Evolutionary conservation across 2,113 vertebrate genomes (phyloP), one percentile per base, ranked within the genome.

Genomic region (Notechis scutatus): DNA sequence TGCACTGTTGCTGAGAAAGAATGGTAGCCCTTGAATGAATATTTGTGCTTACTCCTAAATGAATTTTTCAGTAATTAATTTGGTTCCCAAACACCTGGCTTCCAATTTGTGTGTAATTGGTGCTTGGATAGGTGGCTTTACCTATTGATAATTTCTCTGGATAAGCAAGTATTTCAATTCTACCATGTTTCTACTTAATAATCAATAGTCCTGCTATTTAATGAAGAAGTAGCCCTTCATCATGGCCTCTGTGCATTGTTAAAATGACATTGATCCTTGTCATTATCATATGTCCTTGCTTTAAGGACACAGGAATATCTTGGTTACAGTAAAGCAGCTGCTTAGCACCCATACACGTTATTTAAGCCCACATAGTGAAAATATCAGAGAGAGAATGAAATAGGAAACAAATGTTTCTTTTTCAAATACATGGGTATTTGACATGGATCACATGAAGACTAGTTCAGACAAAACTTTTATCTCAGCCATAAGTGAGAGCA

Each of bases 251-350:
- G 97, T 97, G 94, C 95, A 94, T 94, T 97, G 96, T 98, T 98
- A 97, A 97, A 98, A 97, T 96, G 97, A 96, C 96, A 97, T 97
- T 97, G 98, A 98, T 98, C 91, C 91, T 96, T 97, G 96, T 94
- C 97, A 98, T 98, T 98, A 97, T 97, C 98, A 98, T 98, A 98
- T 95, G 97, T 94, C 97, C 98, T 98, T 98, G 97, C 56, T 95
- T 91, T 97, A 96, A 97, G 97, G 97, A 95, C 96, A 95, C 96
- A 5, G 91, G 92, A 57, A 92, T 97, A 96, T 96, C 95, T 95
- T 93, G 96, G 93, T 96, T 96, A 94, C 61, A 95, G 94, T 93
- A 96, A 95, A 94, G 50, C 95, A 87, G 55, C 14, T 94, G 93
- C 92, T 97, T 97, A 95, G 96, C 95, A 96, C 96, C 89, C 94